Conservation (phyloP, 2,797 vertebrate genomes). For the Pampus argenteus region DNA sequence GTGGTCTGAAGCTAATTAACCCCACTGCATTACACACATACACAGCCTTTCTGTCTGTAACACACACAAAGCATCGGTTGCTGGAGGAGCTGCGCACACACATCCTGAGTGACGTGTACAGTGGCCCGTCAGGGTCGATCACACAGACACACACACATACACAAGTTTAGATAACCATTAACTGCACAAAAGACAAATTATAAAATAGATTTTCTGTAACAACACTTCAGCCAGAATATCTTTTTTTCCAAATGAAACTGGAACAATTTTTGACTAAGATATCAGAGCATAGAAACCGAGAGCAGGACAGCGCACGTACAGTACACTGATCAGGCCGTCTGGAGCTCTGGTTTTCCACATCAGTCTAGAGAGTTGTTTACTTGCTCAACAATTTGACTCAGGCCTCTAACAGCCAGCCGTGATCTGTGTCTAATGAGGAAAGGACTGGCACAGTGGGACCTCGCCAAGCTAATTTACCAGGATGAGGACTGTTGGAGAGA, state of each 20-base stretch:
- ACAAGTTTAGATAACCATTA: background rate
- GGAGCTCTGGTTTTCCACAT: conserved; percentile 31
- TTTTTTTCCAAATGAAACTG: background rate
- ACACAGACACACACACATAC: background rate
- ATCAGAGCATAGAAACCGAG: background rate
- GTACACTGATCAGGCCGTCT: conserved; percentile 42
- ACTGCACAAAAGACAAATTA: background rate
- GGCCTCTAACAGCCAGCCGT: conserved; percentile 53
- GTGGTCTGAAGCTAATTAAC: conserved; percentile 83
- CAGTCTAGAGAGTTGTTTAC: conserved; percentile 65
- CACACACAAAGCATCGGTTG: conserved; percentile 14
- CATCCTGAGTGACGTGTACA: conserved; percentile 6
- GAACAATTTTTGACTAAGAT: conserved; percentile 2
- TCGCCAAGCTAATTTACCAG: conserved; percentile 65
- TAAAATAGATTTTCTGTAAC: background rate
- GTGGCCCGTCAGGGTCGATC: conserved; percentile 12
- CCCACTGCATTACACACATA: conserved; percentile 65
- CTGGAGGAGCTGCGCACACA: background rate
- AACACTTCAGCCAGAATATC: background rate
- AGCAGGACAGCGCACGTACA: conserved; percentile 18
- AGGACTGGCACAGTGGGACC: conserved; percentile 59
- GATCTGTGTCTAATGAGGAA: conserved; percentile 72
- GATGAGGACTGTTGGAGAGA: conserved; percentile 52
- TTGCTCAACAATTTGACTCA: conserved; percentile 59
- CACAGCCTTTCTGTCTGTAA: conserved; percentile 31